These are phyloP conservation scores for Sapajus apella DNA, from an alignment of 2,113 vertebrate genomes.

Conservation along the genomic window DNA sequence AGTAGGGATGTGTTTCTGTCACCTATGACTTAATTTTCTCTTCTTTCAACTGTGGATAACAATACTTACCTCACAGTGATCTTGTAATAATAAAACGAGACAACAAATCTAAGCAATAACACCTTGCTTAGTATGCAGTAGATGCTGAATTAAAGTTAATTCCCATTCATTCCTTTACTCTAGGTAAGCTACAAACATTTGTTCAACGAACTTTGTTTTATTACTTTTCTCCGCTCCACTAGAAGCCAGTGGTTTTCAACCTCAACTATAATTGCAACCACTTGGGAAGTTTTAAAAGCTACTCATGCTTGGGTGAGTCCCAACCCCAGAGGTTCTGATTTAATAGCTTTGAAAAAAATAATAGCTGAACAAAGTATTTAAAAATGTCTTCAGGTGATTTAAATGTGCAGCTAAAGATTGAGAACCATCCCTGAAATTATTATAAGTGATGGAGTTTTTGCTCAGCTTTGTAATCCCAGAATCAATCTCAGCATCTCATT, in stretches of 20 bases:
- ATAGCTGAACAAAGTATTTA: background rate
- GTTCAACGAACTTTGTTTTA: background rate
- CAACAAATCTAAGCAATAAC: background rate
- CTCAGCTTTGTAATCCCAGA: background rate
- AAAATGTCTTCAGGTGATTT: slow-evolving; percentile 10
- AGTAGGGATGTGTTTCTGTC: background rate
- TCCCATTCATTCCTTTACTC: background rate
- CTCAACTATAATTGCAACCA: slow-evolving; percentile 22
- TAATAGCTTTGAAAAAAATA: background rate
- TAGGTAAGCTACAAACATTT: background rate
- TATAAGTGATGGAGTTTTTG: background rate
- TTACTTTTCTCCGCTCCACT: background rate
- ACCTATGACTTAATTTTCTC: background rate
- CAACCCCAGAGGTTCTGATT: background rate
- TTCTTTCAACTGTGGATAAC: background rate
- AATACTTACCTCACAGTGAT: background rate
- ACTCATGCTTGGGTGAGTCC: background rate
- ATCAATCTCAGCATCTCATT: background rate
- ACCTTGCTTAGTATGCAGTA: background rate
- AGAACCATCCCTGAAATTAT: background rate
- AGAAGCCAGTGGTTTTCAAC: background rate
- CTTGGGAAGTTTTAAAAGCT: background rate
- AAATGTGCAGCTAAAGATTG: background rate
- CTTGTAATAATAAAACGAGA: background rate
- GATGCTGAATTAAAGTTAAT: background rate